Percentiles rank a stretch among this genome's conserved stretches.
Evolutionary conservation across 2,888 invertebrate genomes (phyloP).

Genomic region (Deilephila porcellus): DNA sequence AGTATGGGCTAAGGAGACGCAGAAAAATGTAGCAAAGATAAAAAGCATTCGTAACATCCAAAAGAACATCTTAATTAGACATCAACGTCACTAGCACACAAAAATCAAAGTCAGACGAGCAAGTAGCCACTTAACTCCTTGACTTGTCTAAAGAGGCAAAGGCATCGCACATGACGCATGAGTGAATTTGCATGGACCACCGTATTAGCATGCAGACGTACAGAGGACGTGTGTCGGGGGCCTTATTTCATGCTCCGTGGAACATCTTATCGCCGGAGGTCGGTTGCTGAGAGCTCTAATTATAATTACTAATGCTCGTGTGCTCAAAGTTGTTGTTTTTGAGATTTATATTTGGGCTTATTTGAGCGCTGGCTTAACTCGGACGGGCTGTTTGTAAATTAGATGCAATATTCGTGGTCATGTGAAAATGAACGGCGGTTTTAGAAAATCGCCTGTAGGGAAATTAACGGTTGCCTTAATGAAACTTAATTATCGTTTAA

Average conservation of each 20-base stretch:
- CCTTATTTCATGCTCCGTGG: slow-evolving; percentile 81
- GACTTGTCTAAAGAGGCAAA: slow-evolving; percentile 50
- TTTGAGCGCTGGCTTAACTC: slow-evolving; percentile 39
- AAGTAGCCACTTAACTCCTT: slow-evolving; percentile 61
- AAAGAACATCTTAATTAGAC: slow-evolving; percentile 30
- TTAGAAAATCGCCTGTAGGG: slow-evolving; percentile 1
- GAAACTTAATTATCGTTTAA: not conserved
- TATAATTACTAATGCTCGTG: slow-evolving; percentile 80
- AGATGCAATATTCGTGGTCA: slow-evolving; percentile 16
- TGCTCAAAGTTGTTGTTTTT: slow-evolving; percentile 72
- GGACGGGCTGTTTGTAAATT: slow-evolving; percentile 27
- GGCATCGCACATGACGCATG: slow-evolving; percentile 65
- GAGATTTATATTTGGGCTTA: slow-evolving; percentile 52
- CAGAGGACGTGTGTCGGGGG: slow-evolving; percentile 60
- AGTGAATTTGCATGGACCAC: slow-evolving; percentile 71
- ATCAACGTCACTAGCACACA: slow-evolving; percentile 29
- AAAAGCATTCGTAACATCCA: not conserved
- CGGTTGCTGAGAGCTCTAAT: slow-evolving; percentile 66
- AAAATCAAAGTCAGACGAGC: slow-evolving; percentile 50
- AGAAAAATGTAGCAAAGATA: not conserved
- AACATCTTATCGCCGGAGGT: slow-evolving; percentile 83
- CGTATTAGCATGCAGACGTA: slow-evolving; percentile 54
- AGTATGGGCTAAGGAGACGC: too few species aligned
- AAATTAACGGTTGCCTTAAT: slow-evolving; percentile 8
- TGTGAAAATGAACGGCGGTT: slow-evolving; percentile 7